Conservation (phyloP, 2,888 invertebrate genomes). For the Choreutis nemorana region DNA sequence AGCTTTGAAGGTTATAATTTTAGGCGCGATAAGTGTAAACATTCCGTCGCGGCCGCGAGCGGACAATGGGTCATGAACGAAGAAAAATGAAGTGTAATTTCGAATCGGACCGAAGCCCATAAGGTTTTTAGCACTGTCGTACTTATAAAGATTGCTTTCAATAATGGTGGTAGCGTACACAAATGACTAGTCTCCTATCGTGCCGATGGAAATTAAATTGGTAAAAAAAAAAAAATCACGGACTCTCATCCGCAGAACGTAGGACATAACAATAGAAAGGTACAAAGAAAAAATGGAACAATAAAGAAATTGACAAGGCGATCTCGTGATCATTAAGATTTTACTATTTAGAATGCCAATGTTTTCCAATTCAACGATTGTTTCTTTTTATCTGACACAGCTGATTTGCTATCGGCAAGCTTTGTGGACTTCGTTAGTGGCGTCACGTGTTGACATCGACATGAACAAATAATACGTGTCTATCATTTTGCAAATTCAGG, state of each 20-base stretch:
- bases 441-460: no score
- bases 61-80: constrained; percentile 36
- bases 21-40: constrained; percentile 31
- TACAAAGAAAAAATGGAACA: constrained; percentile 12
- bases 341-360: neutral
- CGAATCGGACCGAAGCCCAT: constrained; percentile 9
- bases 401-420: no score
- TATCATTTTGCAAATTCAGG: no score
- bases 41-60: constrained; percentile 21
- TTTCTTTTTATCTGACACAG: neutral
- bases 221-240: constrained; percentile 22
- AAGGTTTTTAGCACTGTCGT: constrained; percentile 2
- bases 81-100: constrained; percentile 41
- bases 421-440: no score
- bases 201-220: constrained; percentile 18
- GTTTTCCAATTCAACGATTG: neutral
- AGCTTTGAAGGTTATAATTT: constrained; percentile 39
- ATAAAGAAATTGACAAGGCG: constrained; percentile 4
- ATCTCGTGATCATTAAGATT: neutral
- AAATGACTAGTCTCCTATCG: constrained; percentile 13
- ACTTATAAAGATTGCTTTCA: constrained; percentile 18
- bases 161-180: constrained; percentile 13
- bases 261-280: constrained; percentile 22
- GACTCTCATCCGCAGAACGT: constrained; percentile 8
- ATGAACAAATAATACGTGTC: no score